Evolutionary conservation across 2,797 vertebrate species (phyloP), one percentile per base, ranked within the genome.

Genomic region (Takifugu rubripes): DNA sequence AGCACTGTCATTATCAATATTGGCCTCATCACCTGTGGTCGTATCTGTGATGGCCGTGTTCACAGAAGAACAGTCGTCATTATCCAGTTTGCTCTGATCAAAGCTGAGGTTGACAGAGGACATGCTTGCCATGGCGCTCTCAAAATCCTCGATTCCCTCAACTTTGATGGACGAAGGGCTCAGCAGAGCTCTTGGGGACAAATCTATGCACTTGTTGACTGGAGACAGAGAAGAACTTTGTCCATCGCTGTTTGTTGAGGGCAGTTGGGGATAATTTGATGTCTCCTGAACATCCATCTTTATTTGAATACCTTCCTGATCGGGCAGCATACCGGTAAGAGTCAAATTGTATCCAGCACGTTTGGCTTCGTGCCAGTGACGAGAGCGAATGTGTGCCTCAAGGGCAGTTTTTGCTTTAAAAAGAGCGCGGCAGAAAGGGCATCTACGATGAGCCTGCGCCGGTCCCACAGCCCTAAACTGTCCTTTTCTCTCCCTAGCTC

Each of bases 401-500:
- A 99, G 93, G 56, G 97, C 97, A 4, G 97, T 99, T 90, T 99
- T 99, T 59, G 97, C 97, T 87, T 99, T 99, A 63, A 99, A 99
- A 59, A 99, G 94, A 29, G 97, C 97, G 77, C 97, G 87, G 78
- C 97, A 99, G 79, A 99, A 99, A 42, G 97, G 97, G 75, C 97
- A 99, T 16, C 97, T 93, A 2, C 97, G 92, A 60, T 99, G 97
- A 58, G 97, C 97, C 75, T 99, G 97, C 21, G 97, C 95, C 5
- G 97, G 97, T 58, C 97, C 96, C 25, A 99, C 95, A 3, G 97
- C 97, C 84, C 97, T 88, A 77, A 99, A 99, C 77, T 99, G 97
- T 15, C 97, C 97, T 79, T 99, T 99, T 84, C 97, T 92, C 74
- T 99, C 97, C 78, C 97, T 92, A 0, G 97, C 97, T 59, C 97